These are phyloP conservation scores for Tamias sibiricus DNA, from an alignment of 2,113 vertebrate genomes.

Conservation along the genomic window DNA sequence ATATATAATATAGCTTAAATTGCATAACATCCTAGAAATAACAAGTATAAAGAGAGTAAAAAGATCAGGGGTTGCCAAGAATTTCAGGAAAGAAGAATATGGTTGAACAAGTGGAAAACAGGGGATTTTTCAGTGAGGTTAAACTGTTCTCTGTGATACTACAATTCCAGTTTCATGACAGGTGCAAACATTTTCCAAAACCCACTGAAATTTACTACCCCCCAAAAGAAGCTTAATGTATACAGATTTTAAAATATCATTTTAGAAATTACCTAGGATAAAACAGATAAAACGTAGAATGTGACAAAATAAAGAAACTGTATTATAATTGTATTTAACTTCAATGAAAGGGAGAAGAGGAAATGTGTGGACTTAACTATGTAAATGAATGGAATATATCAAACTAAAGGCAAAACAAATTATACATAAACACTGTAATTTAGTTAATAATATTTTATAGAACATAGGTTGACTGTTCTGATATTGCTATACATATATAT, in stretches of 20 bases:
- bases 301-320: background rate
- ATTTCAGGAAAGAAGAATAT: background rate
- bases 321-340: background rate
- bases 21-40: background rate
- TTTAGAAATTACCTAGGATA: background rate
- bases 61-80: background rate
- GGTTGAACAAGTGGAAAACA: background rate
- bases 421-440: background rate
- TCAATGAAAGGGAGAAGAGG: background rate
- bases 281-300: background rate
- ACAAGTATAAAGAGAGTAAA: background rate
- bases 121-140: background rate
- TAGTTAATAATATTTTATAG: background rate
- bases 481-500: background rate
- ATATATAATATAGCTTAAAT: background rate
- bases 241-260: background rate
- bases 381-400: background rate
- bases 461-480: background rate
- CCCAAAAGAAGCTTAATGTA: background rate
- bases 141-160: background rate
- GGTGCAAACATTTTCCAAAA: background rate
- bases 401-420: background rate
- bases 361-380: background rate
- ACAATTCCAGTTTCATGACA: background rate
- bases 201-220: background rate